A percentile compares a stretch with the other conserved stretches of the same genome.
These are phyloP conservation scores for Brachycybe producta DNA, from an alignment of 2,888 invertebrate genomes.

Conservation along the genomic window DNA sequence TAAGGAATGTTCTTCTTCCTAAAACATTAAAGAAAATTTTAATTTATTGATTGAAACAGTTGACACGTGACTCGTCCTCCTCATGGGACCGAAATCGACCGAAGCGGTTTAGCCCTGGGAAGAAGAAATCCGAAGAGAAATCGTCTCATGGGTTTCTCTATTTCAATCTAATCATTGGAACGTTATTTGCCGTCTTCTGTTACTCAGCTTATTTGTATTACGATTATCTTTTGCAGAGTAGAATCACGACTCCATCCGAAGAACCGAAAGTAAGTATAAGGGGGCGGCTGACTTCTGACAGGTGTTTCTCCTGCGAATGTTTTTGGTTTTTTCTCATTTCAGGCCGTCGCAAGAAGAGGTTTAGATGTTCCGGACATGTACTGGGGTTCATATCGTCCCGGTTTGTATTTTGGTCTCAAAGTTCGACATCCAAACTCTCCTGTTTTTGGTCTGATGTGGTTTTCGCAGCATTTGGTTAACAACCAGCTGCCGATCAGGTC, in stretches of 20 bases:
- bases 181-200: too few species aligned
- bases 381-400: conserved; percentile 89
- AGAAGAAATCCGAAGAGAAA: too few species aligned
- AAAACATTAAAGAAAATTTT: too few species aligned
- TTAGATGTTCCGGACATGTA: conserved; percentile 60
- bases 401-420: conserved; percentile 78
- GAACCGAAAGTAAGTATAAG: conserved; percentile 49
- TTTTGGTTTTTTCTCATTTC: conserved; percentile 20
- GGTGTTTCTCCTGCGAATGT: too few species aligned
- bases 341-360: conserved; percentile 58
- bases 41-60: too few species aligned
- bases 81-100: too few species aligned
- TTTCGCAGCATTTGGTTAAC: conserved; percentile 45
- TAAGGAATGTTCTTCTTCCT: too few species aligned
- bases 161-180: too few species aligned
- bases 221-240: conserved; percentile 48
- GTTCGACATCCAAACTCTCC: conserved; percentile 77
- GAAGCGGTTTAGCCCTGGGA: too few species aligned
- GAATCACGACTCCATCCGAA: conserved; percentile 73
- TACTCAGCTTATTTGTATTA: neutral
- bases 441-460: conserved; percentile 94
- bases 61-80: too few species aligned
- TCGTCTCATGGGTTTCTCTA: too few species aligned
- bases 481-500: conserved; percentile 59
- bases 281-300: neutral